Evolutionary conservation across 2,113 vertebrate species (phyloP).

Genomic region (Mirza zaza): DNA sequence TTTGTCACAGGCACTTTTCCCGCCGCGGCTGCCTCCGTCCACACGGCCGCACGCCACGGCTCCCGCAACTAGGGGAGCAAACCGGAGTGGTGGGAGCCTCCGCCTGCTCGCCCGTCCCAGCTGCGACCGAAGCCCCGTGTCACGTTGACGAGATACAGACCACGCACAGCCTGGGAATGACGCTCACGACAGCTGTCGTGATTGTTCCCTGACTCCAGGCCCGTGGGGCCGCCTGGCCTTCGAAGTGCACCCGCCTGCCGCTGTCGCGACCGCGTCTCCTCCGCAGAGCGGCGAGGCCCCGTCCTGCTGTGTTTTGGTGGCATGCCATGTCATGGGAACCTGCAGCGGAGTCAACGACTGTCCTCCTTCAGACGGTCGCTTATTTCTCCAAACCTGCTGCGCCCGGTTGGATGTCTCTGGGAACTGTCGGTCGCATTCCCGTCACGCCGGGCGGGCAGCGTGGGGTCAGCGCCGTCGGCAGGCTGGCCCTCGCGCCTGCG

Average conservation of each 20-base stretch:
- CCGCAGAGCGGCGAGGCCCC: background rate
- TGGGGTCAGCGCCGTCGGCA: rapidly evolving
- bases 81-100: no score
- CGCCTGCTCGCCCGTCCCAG: no score
- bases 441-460: background rate
- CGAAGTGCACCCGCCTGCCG: rapidly evolving
- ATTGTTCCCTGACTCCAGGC: background rate
- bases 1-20: background rate
- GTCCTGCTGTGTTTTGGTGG: background rate
- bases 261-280: background rate
- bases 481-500: background rate
- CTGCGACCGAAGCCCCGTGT: background rate
- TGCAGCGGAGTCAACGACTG: background rate
- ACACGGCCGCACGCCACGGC: background rate
- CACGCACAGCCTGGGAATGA: no score
- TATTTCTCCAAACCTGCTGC: background rate
- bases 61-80: background rate
- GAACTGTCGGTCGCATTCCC: background rate
- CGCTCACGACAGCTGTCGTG: no score
- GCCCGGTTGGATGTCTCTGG: background rate
- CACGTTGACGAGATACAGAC: background rate
- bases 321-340: background rate
- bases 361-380: background rate
- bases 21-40: no score
- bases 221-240: background rate